Conservation (phyloP, 1,140 invertebrate genomes). For the Sogatella furcifera region DNA sequence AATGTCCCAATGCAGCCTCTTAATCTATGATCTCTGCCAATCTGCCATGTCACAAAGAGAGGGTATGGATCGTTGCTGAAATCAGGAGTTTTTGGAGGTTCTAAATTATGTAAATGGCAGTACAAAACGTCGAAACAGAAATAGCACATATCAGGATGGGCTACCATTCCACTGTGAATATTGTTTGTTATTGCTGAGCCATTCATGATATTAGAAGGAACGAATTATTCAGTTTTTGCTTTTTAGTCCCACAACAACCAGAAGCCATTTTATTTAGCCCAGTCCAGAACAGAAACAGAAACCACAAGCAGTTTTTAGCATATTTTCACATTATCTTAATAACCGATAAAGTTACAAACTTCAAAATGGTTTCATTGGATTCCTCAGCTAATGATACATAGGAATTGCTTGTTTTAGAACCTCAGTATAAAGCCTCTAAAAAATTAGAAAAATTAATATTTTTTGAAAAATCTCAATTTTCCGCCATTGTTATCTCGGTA, state of each 20-base stretch:
- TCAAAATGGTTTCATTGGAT: too few species aligned
- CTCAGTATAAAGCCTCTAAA: too few species aligned
- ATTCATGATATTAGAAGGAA: constrained; percentile 33
- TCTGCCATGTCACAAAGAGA: constrained; percentile 97
- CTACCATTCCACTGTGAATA: constrained; percentile 53
- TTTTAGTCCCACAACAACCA: constrained; percentile 78
- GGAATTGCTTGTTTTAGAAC: too few species aligned
- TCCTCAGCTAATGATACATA: too few species aligned
- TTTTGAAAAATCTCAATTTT: too few species aligned
- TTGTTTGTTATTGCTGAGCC: constrained; percentile 37
- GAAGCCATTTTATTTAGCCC: constrained; percentile 51
- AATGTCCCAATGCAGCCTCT: constrained; percentile 94
- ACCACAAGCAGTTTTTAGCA: too few species aligned
- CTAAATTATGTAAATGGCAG: constrained; percentile 82
- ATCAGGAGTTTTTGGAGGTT: constrained; percentile 76
- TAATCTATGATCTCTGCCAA: constrained; percentile 82
- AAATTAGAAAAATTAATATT: too few species aligned
- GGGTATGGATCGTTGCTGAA: constrained; percentile 93
- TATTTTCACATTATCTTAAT: too few species aligned
- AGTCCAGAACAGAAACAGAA: too few species aligned
- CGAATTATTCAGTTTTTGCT: constrained; percentile 75
- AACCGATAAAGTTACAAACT: too few species aligned
- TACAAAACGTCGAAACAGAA: constrained; percentile 97
- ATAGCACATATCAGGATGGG: constrained; percentile 91
- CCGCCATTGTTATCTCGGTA: too few species aligned